These are phyloP conservation scores for Luidia sarsii DNA, from an alignment of 53 echinoderm and acorn worm species.

Conservation along the genomic window DNA sequence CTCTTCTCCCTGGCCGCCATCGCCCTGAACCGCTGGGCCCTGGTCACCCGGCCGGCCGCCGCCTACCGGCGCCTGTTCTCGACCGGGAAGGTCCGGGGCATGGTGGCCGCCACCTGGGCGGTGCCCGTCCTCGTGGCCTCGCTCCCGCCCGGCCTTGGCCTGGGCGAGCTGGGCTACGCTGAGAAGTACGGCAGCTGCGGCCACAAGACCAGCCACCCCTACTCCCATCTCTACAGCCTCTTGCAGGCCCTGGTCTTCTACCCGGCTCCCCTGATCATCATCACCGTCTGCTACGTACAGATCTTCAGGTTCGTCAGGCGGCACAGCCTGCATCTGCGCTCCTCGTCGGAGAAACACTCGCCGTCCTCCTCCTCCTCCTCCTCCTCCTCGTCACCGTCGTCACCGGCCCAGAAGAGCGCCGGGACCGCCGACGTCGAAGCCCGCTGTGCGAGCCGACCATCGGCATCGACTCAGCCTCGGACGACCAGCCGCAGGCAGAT, in stretches of 20 bases:
- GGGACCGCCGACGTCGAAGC: conserved; percentile 29
- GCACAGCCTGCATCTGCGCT: conserved; percentile 57
- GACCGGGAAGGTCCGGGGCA: conserved; percentile 45
- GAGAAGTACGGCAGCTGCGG: conserved; percentile 62
- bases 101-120: conserved; percentile 64
- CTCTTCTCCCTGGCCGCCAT: conserved; percentile 80
- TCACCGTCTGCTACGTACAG: conserved; percentile 57
- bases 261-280: conserved; percentile 56
- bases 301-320: conserved; percentile 61
- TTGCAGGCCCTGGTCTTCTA: conserved; percentile 52
- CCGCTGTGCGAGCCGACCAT: too few relatives aligned
- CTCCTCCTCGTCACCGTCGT: background rate
- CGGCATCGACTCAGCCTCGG: conserved; percentile 54
- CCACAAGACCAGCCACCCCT: conserved; percentile 34
- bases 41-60: conserved; percentile 67
- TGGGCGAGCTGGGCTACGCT: conserved; percentile 65
- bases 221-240: conserved; percentile 62
- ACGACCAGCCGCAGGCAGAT: conserved; percentile 70
- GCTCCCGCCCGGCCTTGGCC: conserved; percentile 58
- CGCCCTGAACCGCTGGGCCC: conserved; percentile 75
- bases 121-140: conserved; percentile 67
- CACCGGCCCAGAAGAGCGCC: background rate
- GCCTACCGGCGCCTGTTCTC: conserved; percentile 57
- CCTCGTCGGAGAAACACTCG: conserved; percentile 27
- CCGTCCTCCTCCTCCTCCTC: conserved; percentile 5